phyloP scores from a whole-genome alignment of 2,113 vertebrate species.

The Suncus etruscus region DNA sequence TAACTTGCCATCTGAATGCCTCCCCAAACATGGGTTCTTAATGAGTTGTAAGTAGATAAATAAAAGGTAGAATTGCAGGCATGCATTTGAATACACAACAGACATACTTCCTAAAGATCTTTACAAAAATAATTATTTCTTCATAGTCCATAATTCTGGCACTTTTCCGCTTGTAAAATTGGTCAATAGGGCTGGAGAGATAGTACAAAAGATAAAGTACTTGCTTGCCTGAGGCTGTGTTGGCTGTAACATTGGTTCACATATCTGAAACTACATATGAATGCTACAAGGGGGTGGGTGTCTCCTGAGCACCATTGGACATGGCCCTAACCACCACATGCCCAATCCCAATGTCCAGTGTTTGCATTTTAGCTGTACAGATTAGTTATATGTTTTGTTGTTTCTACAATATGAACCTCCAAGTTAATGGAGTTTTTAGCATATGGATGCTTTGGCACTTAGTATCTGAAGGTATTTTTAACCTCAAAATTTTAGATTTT shows the following conservation, averaged over 20 bases:
- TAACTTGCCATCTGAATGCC: neutral
- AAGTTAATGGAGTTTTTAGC: constrained; percentile 47
- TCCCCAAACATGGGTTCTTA: constrained; percentile 25
- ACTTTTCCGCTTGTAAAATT: constrained; percentile 33
- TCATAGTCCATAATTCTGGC: neutral
- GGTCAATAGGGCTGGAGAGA: neutral
- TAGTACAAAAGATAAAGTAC: too few species aligned
- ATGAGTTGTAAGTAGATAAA: constrained; percentile 53
- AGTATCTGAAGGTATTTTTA: constrained; percentile 1
- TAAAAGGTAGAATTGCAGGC: constrained; percentile 32
- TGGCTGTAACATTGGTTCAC: too few species aligned
- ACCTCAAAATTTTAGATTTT: constrained; percentile 28
- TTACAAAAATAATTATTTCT: constrained; percentile 45
- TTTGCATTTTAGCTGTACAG: neutral
- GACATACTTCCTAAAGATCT: neutral
- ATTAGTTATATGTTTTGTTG: neutral
- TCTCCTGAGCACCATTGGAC: too few species aligned
- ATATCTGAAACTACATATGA: too few species aligned
- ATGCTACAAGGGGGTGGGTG: too few species aligned
- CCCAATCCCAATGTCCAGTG: neutral
- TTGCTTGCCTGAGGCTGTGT: too few species aligned
- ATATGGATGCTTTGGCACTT: neutral
- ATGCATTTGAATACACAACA: constrained; percentile 30
- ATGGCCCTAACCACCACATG: too few species aligned
- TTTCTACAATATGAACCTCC: neutral